These are phyloP conservation scores for Acrossocheilus wenchowensis DNA, from an alignment of 2,797 vertebrate species.

Conservation along the genomic window DNA sequence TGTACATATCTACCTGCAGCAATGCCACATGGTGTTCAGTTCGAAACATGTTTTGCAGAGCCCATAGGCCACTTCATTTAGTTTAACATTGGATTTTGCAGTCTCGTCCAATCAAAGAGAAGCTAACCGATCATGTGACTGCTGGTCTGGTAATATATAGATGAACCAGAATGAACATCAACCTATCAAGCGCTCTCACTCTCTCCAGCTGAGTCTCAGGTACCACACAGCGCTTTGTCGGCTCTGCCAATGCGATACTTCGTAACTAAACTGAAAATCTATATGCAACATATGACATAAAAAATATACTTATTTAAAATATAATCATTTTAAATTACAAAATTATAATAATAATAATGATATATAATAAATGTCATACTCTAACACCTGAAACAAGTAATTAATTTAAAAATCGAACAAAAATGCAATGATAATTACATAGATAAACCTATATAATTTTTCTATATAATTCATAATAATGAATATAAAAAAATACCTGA, in stretches of 20 bases:
- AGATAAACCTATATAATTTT: neutral
- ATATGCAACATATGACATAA: neutral
- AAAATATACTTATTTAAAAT: neutral
- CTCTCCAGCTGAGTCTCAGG: neutral
- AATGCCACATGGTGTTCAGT: slow-evolving; percentile 1
- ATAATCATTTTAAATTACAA: neutral
- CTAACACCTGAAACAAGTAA: neutral
- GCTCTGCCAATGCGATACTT: neutral
- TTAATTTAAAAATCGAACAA: neutral
- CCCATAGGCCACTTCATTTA: neutral
- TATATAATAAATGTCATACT: neutral
- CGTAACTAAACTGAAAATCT: neutral
- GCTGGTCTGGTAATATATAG: slow-evolving; percentile 25
- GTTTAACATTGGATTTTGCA: neutral
- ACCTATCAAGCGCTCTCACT: neutral
- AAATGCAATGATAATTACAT: neutral
- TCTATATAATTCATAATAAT: neutral
- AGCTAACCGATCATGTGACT: slow-evolving; percentile 28
- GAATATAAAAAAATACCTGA: neutral
- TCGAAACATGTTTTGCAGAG: neutral
- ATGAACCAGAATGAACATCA: slow-evolving; percentile 19
- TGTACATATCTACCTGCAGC: slow-evolving; percentile 7
- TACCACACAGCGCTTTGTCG: neutral
- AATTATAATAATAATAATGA: neutral
- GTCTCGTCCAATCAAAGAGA: slow-evolving; percentile 34